These are phyloP conservation scores for Malurus leucopterus DNA, from an alignment of 2,797 vertebrate genomes.

Conservation along the genomic window DNA sequence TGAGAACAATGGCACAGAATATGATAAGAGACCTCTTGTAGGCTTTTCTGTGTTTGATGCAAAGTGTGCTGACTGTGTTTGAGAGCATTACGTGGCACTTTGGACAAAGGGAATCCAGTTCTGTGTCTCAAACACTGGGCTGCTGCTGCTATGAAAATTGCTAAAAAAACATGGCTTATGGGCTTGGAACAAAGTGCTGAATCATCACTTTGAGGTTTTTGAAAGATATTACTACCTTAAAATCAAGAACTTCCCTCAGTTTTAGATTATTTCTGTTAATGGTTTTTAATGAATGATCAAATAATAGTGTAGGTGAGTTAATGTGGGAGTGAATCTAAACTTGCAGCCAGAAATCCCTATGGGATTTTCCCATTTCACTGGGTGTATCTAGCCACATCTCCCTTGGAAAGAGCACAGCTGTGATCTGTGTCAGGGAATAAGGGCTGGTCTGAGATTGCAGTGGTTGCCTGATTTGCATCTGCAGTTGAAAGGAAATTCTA, in stretches of 20 bases:
- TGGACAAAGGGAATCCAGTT: neutral
- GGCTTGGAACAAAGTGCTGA: constrained; percentile 22
- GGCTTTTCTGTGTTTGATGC: neutral
- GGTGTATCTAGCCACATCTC: neutral
- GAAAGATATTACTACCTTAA: constrained; percentile 15
- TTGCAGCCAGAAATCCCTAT: neutral
- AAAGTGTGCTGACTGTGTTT: neutral
- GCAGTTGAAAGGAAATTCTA: constrained; percentile 56
- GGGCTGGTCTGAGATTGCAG: constrained; percentile 10
- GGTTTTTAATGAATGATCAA: constrained; percentile 34
- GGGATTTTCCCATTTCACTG: neutral
- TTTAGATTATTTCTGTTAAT: constrained; percentile 31
- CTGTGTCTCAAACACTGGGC: neutral
- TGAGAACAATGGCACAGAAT: neutral
- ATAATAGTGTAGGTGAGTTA: neutral
- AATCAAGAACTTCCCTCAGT: neutral
- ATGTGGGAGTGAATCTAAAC: constrained; percentile 23
- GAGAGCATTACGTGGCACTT: neutral
- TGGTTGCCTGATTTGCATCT: constrained; percentile 60
- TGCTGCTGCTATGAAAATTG: neutral
- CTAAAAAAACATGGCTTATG: neutral
- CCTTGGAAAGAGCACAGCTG: constrained; percentile 22
- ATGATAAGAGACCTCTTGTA: neutral
- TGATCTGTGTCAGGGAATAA: constrained; percentile 5
- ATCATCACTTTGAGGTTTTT: neutral